A percentile compares a stretch with the other conserved stretches of the same genome.
Conservation (phyloP, 53 echinoderm and acorn worm species). For the Astropecten irregularis region DNA sequence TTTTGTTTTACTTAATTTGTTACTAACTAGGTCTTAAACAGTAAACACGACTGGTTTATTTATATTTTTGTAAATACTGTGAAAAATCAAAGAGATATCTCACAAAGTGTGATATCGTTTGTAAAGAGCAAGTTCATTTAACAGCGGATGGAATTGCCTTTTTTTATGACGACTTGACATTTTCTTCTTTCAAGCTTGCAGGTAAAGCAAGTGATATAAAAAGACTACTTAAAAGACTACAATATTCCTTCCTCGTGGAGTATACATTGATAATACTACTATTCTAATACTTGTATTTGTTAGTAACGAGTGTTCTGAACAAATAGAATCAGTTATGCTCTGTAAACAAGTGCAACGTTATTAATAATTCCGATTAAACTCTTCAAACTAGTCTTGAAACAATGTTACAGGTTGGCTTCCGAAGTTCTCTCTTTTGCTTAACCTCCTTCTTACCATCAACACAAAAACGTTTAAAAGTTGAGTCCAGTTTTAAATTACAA, state of each 20-base stretch:
- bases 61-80: constrained; percentile 32
- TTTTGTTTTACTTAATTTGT: too few species aligned
- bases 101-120: neutral
- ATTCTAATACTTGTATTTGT: constrained; percentile 16
- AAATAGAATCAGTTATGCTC: constrained; percentile 7
- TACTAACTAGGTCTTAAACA: constrained; percentile 30
- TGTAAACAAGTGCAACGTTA: constrained; percentile 55
- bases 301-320: constrained; percentile 41
- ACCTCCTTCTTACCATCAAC: constrained; percentile 19
- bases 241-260: constrained; percentile 11
- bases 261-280: constrained; percentile 43
- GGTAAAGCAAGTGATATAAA: neutral
- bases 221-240: constrained; percentile 50
- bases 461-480: constrained; percentile 32
- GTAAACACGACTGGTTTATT: constrained; percentile 40
- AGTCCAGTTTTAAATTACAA: constrained; percentile 48
- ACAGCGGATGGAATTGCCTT: constrained; percentile 1
- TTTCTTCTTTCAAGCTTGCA: neutral
- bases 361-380: constrained; percentile 31
- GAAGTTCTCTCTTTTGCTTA: neutral
- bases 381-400: constrained; percentile 18
- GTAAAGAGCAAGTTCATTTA: constrained; percentile 32
- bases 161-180: neutral
- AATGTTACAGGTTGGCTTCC: neutral
- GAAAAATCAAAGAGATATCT: constrained; percentile 20